Evolutionary conservation across 2,113 vertebrate genomes (phyloP).

Genomic region (Nannospalax galili): DNA sequence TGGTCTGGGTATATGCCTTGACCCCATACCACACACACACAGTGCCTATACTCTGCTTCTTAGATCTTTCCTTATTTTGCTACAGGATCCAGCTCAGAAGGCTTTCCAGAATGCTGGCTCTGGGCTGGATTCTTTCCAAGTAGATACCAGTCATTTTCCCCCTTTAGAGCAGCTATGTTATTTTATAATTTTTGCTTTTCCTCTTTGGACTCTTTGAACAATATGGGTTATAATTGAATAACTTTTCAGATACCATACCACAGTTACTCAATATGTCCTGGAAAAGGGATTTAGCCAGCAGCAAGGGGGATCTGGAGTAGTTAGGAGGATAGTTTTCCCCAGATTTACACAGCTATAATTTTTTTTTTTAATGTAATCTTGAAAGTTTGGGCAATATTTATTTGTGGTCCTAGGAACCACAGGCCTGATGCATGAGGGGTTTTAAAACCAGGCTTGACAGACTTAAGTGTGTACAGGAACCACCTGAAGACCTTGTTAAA

Average conservation of each 20-base stretch:
- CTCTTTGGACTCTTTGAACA: background rate
- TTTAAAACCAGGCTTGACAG: background rate
- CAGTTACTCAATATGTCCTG: background rate
- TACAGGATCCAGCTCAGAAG: background rate
- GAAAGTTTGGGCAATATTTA: background rate
- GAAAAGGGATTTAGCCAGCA: background rate
- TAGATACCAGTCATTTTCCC: no score
- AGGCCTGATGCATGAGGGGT: background rate
- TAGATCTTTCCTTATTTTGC: background rate
- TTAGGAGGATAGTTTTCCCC: background rate
- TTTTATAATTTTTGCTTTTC: background rate
- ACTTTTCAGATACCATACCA: background rate
- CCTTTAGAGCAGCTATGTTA: background rate
- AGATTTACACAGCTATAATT: background rate
- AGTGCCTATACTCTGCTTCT: background rate
- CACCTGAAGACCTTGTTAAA: background rate
- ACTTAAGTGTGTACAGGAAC: background rate
- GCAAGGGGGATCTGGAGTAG: background rate
- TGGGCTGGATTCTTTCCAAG: background rate
- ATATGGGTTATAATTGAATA: background rate
- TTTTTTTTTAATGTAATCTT: background rate
- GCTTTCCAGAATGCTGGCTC: background rate
- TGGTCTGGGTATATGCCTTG: background rate
- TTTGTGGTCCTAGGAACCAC: background rate
- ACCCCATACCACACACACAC: background rate